phyloP scores from a whole-genome alignment of 2,888 invertebrate species.

The Meghimatium bilineatum region DNA sequence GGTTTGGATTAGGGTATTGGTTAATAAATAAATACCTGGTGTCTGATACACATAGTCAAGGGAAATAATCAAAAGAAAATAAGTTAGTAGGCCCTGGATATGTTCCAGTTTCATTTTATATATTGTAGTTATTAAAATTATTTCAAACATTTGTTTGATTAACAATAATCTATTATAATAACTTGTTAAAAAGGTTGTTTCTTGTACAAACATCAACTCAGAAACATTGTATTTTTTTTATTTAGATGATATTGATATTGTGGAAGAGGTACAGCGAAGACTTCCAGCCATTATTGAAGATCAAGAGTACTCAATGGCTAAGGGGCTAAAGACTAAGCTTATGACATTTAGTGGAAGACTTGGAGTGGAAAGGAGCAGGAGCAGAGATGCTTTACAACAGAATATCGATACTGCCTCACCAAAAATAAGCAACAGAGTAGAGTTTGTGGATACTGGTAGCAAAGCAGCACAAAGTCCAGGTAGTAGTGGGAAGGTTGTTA shows the following conservation, averaged over 20 bases:
- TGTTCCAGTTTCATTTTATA: no score
- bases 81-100: no score
- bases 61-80: no score
- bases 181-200: no score
- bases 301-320: conserved; percentile 40
- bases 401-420: conserved; percentile 9
- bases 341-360: conserved; percentile 29
- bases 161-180: no score
- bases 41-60: no score
- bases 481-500: conserved; percentile 8
- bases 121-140: no score
- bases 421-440: neutral
- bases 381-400: conserved; percentile 10
- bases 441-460: neutral
- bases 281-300: conserved; percentile 51
- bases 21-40: no score
- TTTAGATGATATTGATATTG: conserved; percentile 45
- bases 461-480: neutral
- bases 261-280: conserved; percentile 30
- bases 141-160: no score
- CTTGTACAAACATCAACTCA: neutral
- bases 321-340: conserved; percentile 43
- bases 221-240: neutral
- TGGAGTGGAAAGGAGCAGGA: conserved; percentile 30
- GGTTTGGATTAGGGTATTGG: no score